Conservation (phyloP, 2,113 vertebrate genomes). For the Pogona vitticeps region DNA sequence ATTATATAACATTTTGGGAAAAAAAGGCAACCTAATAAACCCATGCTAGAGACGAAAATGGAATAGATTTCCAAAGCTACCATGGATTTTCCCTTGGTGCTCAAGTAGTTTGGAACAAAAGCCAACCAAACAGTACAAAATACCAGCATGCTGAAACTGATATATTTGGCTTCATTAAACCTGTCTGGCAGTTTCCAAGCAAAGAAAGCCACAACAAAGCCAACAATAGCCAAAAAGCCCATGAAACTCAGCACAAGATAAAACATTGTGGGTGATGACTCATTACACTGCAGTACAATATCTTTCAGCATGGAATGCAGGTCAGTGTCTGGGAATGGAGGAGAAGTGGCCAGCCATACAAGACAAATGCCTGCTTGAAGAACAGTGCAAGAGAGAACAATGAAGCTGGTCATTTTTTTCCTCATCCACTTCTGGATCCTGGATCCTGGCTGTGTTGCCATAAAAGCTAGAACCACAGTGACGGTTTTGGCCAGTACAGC, state of each 20-base stretch:
- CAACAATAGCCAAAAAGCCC: not conserved
- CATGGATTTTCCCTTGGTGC: not conserved
- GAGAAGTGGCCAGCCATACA: not conserved
- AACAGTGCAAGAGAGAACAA: not conserved
- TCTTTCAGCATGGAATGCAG: not conserved
- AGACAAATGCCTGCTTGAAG: not conserved
- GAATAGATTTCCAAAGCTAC: not conserved
- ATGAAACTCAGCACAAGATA: not conserved
- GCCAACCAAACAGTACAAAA: not conserved
- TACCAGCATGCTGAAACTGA: not conserved
- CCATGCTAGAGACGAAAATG: not conserved
- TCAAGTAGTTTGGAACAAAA: not conserved
- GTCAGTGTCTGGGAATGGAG: not conserved
- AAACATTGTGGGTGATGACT: not conserved
- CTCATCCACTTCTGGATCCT: not conserved
- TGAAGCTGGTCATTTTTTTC: not conserved
- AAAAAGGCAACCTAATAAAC: not conserved
- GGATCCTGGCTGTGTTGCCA: not conserved
- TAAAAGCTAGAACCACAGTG: not conserved
- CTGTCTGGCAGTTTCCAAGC: not conserved
- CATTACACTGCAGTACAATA: not conserved
- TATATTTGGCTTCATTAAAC: not conserved
- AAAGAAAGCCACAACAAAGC: not conserved
- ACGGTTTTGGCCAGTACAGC: not conserved
- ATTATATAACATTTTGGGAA: not conserved